Evolutionary conservation across 2,888 invertebrate species (phyloP), one percentile per base, ranked within the genome.

Genomic region (Drosophila bunnanda): DNA sequence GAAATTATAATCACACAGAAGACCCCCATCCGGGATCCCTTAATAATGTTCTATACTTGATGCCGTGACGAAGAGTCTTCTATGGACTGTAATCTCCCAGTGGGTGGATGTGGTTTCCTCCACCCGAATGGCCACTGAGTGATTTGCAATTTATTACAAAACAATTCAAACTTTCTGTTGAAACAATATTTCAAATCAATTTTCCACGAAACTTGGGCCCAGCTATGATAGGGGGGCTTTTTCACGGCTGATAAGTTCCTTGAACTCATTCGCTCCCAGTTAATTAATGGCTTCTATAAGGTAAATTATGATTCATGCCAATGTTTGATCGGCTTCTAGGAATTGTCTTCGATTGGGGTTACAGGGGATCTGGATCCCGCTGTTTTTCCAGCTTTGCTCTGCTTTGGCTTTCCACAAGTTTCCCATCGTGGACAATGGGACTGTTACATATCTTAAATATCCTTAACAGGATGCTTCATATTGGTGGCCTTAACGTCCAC

Each of bases 21-120:
- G 32, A 48, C 48, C 10, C 28, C n/a, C 22, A 8, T 20, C 32
- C 30, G 46, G 41, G 74, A 50, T 57, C 84, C 79, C 82, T 82
- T 79, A 82, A 82, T 88, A 85, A 88, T 79, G 54, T 65, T 68
- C 88, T 82, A 88, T 82, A 71, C 53, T 67, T 81, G 79, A 61
- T 67, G 17, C 78, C 54, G 78, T 83, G 82, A 83, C 89, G 80
- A 86, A 68, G 46, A 34, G 39, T 32, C 60, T 44, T 44, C 44
- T 25, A 53, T 39, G 52, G 52, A 43, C 50, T 44, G 52, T 38
- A 50, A 30, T 32, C 22, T n/a, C 7, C 12, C 43, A 15, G 41
- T 57, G 52, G 71, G 70, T 39, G 34, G 39, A 15, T 34, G 53
- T 46, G 70, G 54, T 52, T 67, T 70, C 70, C 70, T 28, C 46